Evolutionary conservation across 2,113 vertebrate genomes (phyloP).

Genomic region (Colaptes auratus): DNA sequence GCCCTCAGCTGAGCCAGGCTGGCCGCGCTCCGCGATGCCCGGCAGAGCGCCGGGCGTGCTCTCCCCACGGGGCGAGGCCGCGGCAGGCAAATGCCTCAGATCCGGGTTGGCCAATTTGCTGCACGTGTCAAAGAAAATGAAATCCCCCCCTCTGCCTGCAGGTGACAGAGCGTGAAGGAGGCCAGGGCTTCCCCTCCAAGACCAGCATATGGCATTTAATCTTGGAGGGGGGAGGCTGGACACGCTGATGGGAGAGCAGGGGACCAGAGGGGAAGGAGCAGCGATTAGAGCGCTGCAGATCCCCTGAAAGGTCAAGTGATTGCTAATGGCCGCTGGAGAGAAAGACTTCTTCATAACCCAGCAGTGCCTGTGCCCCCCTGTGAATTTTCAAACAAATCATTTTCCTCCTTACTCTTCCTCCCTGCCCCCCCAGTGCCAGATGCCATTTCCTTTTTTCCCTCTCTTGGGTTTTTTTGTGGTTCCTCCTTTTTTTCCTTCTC

Average conservation of each 20-base stretch:
- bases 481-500: rapidly evolving
- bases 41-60: too few relatives aligned
- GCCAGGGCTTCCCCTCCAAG: background rate
- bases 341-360: background rate
- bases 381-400: background rate
- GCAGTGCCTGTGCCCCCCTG: background rate
- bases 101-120: background rate
- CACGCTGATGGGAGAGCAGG: background rate
- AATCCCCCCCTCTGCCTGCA: background rate
- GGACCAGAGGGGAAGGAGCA: background rate
- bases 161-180: background rate
- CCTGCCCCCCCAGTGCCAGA: background rate
- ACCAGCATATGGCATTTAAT: background rate
- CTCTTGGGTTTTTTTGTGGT: too few relatives aligned
- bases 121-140: background rate
- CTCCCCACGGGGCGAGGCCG: background rate
- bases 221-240: background rate
- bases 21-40: background rate
- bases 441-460: background rate
- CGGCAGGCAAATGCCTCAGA: background rate
- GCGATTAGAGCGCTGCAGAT: background rate
- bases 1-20: background rate
- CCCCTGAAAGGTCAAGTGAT: background rate
- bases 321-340: background rate
- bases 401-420: background rate